phyloP scores from a whole-genome alignment of 2,113 vertebrate genomes.

The Geococcyx californianus region DNA sequence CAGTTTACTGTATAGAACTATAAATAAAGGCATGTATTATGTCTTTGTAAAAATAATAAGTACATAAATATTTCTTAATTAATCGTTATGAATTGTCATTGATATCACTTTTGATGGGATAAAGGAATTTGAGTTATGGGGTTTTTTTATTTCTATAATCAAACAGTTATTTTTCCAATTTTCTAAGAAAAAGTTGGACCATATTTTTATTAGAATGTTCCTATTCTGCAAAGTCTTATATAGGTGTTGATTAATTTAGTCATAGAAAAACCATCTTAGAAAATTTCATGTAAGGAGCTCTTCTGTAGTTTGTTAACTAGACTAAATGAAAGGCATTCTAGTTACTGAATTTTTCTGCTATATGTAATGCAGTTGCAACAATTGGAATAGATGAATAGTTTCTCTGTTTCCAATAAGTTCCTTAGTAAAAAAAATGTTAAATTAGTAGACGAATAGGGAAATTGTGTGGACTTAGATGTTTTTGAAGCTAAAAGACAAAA shows the following conservation, averaged over 20 bases:
- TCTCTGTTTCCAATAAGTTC: neutral
- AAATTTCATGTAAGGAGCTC: neutral
- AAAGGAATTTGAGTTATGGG: neutral
- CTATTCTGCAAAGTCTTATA: neutral
- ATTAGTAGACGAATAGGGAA: neutral
- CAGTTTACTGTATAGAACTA: neutral
- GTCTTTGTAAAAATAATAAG: neutral
- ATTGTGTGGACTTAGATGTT: neutral
- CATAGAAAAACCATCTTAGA: neutral
- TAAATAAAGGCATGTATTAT: neutral
- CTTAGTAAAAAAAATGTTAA: neutral
- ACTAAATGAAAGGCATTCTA: constrained; percentile 17
- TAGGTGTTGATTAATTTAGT: neutral
- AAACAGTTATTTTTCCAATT: neutral
- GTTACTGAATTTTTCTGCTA: constrained; percentile 9
- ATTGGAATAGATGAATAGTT: neutral
- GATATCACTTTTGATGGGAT: neutral
- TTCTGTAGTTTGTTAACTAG: constrained; percentile 17
- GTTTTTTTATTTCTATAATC: neutral
- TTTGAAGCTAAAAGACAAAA: neutral
- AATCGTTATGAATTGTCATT: neutral
- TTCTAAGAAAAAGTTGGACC: neutral
- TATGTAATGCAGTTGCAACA: neutral
- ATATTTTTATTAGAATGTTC: neutral
- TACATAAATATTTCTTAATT: neutral